Percentiles rank a stretch among this genome's conserved stretches.
Evolutionary conservation across 2,113 vertebrate genomes (phyloP).

Genomic region (Picathartes gymnocephalus): DNA sequence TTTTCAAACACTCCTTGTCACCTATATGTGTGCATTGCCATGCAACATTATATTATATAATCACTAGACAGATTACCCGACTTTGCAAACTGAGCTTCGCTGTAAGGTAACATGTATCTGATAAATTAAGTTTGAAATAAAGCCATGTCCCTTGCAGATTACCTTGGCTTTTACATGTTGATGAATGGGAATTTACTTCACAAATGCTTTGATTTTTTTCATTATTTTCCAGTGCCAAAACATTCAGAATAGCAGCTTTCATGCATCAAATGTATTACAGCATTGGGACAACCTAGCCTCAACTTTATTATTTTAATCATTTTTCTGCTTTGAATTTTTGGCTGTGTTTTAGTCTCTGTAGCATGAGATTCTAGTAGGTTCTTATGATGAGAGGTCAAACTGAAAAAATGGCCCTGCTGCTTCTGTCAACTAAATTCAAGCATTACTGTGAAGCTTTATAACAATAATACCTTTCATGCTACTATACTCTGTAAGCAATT

Average conservation of each 20-base stretch:
- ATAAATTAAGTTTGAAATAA: not conserved
- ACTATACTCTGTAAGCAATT: conserved; percentile 40
- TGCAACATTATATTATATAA: not conserved
- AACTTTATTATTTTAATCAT: not conserved
- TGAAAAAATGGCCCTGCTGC: not conserved
- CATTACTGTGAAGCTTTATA: not conserved
- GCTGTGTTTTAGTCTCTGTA: not conserved
- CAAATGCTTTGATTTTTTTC: not conserved
- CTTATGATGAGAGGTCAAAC: conserved; percentile 10
- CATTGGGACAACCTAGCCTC: not conserved
- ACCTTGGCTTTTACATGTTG: not conserved
- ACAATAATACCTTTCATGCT: conserved; percentile 28
- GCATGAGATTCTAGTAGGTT: not conserved
- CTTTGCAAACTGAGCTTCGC: not conserved
- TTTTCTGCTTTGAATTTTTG: conserved; percentile 10
- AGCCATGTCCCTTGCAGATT: not conserved
- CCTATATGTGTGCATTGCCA: not conserved
- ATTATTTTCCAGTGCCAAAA: not conserved
- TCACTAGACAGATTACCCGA: not conserved
- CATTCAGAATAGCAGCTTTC: not conserved
- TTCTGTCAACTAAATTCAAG: conserved; percentile 39
- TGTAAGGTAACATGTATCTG: not conserved
- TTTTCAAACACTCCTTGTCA: not conserved
- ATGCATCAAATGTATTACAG: not conserved
- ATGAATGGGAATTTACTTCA: not conserved